Evolutionary conservation across 2,888 invertebrate species (phyloP), one percentile per base, ranked within the genome.

Genomic region (Synergus gifuensis): DNA sequence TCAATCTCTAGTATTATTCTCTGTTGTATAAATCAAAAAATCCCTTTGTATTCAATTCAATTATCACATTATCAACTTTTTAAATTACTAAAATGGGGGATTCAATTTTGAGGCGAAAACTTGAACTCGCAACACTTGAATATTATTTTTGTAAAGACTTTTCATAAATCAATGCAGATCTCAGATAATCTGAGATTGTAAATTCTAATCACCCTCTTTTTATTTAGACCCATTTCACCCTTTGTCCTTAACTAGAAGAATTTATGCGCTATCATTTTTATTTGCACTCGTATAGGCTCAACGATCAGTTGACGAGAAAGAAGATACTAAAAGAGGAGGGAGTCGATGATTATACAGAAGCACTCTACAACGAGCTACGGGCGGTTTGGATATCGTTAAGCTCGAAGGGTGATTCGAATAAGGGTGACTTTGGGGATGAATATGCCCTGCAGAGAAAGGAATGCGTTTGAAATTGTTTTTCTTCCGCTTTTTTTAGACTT

Each of bases 361-460:
- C 73, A 73, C 73, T 73, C 54, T 40, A 18, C 49, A 16, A 73
- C 73, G 73, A 62, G 82, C 81, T 79, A 76, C 67, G 64, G 82
- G 81, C 79, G 64, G 79, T 81, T 82, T 81, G 79, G 81, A 81
- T 82, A 82, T 81, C 82, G 81, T 81, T 82, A 82, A 80, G 78
- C 28, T 78, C 63, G 49, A 81, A 66, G 46, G 58, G 80, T 60
- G 76, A 49, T 67, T 44, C 49, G 49, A 78, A 58, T 58, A 62
- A 79, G 83, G 79, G 82, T 82, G 79, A 78, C 79, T 80, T 83
- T 62, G 64, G 80, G 69, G 77, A 64, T 60, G 80, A 73, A 46
- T 49, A 44, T 62, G 78, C 81, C 81, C 81, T 44, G 76, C 76
- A 78, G 79, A 80, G 81, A 81, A 76, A 78, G 78, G 76, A 79